These are phyloP conservation scores for Coelogynopora nodosa DNA, from an alignment of 2,888 invertebrate genomes.

Conservation along the genomic window DNA sequence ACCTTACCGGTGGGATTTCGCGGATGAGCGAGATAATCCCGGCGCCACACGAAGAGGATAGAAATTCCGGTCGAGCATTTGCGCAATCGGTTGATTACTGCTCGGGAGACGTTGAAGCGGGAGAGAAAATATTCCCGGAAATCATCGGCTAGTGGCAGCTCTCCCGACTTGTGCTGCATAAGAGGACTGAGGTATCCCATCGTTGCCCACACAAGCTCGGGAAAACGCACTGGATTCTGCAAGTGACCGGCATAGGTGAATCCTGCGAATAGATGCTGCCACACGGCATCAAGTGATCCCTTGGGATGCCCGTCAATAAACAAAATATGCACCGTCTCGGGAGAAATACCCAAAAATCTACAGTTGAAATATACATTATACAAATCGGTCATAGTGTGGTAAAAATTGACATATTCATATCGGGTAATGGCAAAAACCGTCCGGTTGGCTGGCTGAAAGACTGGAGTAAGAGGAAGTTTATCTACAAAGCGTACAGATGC, in stretches of 20 bases:
- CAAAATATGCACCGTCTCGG: conserved; percentile 53
- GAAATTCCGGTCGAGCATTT: conserved; percentile 48
- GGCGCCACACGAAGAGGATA: conserved; percentile 57
- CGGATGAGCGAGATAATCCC: conserved; percentile 59
- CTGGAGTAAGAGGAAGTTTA: no score
- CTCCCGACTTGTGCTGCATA: neutral
- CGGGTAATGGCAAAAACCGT: conserved; percentile 45
- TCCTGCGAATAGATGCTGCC: neutral
- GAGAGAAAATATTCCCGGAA: neutral
- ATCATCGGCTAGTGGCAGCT: neutral
- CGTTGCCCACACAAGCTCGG: neutral
- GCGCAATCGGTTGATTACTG: neutral
- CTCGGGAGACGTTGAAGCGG: neutral
- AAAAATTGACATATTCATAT: conserved; percentile 56
- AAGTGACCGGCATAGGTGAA: neutral
- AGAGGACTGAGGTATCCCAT: neutral
- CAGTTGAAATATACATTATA: conserved; percentile 53
- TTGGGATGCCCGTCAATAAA: conserved; percentile 52
- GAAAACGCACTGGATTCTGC: neutral
- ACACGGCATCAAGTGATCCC: conserved; percentile 25
- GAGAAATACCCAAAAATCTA: conserved; percentile 40
- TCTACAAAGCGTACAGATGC: neutral
- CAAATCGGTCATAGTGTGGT: conserved; percentile 56
- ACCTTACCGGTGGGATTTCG: conserved; percentile 57
- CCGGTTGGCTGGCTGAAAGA: no score